Evolutionary conservation across 2,113 vertebrate species (phyloP), one percentile per base, ranked within the genome.

Genomic region (Gambusia holbrooki): DNA sequence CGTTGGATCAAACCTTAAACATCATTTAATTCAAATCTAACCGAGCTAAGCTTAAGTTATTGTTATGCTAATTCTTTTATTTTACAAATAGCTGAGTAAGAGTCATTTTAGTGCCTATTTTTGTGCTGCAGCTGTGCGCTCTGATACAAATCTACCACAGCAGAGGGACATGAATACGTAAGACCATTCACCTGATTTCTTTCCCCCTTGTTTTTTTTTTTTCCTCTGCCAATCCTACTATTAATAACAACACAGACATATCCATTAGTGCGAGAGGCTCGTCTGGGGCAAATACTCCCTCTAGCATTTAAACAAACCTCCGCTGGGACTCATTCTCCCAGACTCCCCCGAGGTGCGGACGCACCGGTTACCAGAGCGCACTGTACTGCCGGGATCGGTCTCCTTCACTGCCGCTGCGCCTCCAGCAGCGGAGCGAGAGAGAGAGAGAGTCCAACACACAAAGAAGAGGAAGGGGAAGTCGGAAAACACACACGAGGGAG

Each of bases 221-320:
- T 72, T 27, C 25, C 51, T 58, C 69, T 30, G 70, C 84, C 64
- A 80, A 80, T 81, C 69, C 76, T 71, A 69, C 89, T 88, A 91
- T 91, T 90, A 90, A 91, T 92, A 91, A 93, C 85, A 91, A 93
- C 85, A 29, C 81, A 81, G 90, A 93, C 90, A 90, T 62, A 89
- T 90, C 90, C 90, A 93, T 93, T 92, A 91, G 88, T 77, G 80
- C 37, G 40, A 78, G 69, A 85, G 82, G 77, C 76, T 83, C 74
- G 91, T 82, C 68, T 54, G 29, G 89, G 92, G 83, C 90, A 90
- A 89, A 91, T 86, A 84, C 80, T 87, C 90, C 92, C 92, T 85
- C 85, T 86, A 90, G 90, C 90, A 91, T 93, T 93, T 93, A 91
- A 85, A 90, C 84, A 90, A 93, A 91, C 84, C 84, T 90, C 92